Base-by-base conservation (phyloP, 2,888 invertebrate genomes). In the Tryphoninae sp. region DNA sequence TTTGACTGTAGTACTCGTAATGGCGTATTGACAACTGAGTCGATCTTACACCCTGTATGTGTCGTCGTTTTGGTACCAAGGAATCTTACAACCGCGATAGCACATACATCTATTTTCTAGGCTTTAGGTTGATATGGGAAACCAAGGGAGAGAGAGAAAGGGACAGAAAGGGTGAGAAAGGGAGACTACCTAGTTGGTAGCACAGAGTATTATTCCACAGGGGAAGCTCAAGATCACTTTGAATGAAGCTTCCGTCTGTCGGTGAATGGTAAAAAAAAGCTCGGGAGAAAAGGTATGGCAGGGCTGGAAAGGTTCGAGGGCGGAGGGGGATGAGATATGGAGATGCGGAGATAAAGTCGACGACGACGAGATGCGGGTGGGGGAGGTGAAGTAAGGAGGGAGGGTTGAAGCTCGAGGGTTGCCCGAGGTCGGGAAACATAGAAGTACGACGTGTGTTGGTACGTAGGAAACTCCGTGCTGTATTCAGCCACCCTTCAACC, bases 261-360 rank as follows among this genome's bases (percentile, higher is more conserved):
- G 51, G 58, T 81, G 81, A 81, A 81, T 74, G 68, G 33, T 67
- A 8, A 19, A 55, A 68, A 23, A 67, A 68, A 53, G 8, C 13
- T 40, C 33, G 2, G 45, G 19, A 42, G 59, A 51, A 62, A 40
- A 40, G 51, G 49, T 16, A 23, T 13, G 33, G 2, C 13, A 26
- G 58, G 33, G 71, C 53, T 26, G 55, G 42, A 51, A 13, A 55
- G 58, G 53, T 2, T 45, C 2, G 22, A 61, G 33, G 6, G 6
- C 6, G 33, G 55, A 51, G 16, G 22, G 23, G 11, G 13, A 0
- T 19, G 49, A 16, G 65, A 11, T n/a, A 65, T 13, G 53, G n/a
- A 67, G 80, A 78, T 78, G 23, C 67, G 49, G 33, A 55, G 81
- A 81, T 81, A 78, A 73, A 62, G 69, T 76, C 59, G 51, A 65